Conservation (phyloP, 2,797 vertebrate genomes). For the Phataginus tricuspis region DNA sequence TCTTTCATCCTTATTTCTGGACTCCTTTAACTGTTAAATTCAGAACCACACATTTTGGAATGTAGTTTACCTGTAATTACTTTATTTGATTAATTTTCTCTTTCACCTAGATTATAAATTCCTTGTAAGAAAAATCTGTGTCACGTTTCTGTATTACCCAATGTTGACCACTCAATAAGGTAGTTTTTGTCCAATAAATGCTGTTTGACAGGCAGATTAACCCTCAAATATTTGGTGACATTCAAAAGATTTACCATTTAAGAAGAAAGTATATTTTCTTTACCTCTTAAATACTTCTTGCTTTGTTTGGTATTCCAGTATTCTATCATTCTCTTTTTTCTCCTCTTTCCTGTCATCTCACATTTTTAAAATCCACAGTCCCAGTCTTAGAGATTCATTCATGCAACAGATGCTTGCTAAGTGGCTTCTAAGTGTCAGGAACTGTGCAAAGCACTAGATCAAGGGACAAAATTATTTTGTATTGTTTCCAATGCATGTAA, state of each 20-base stretch:
- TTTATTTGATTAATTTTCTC: background rate
- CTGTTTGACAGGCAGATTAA: background rate
- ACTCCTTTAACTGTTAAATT: background rate
- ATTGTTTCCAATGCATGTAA: background rate
- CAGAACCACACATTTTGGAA: background rate
- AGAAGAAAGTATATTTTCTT: background rate
- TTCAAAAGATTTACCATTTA: background rate
- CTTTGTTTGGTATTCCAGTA: background rate
- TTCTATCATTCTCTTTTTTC: background rate
- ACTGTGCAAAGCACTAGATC: background rate
- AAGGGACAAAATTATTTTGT: background rate
- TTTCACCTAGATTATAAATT: background rate
- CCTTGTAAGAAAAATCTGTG: background rate
- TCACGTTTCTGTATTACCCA: background rate
- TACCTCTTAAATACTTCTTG: background rate
- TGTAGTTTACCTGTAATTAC: background rate
- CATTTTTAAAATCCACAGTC: background rate
- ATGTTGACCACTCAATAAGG: background rate
- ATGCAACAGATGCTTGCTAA: background rate
- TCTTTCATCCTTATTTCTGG: background rate
- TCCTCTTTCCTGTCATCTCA: background rate
- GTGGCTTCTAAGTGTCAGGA: background rate
- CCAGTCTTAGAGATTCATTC: background rate
- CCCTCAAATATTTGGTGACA: background rate
- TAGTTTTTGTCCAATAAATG: background rate